These are phyloP conservation scores for Xanthia icteritia DNA, from an alignment of 2,888 invertebrate genomes.

Conservation along the genomic window DNA sequence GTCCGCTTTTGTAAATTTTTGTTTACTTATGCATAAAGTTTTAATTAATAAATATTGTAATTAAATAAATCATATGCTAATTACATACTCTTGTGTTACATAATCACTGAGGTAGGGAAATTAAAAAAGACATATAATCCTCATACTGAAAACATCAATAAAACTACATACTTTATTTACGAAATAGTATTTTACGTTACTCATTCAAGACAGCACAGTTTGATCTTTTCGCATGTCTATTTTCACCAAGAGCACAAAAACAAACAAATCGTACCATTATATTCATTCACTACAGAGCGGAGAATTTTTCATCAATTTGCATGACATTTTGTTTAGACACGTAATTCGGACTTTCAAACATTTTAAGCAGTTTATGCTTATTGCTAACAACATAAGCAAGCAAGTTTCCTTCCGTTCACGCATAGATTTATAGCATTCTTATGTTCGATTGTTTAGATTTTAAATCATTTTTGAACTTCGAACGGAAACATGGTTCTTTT, in stretches of 20 bases:
- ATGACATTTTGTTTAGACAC: constrained; percentile 42
- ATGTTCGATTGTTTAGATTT: constrained; percentile 31
- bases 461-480: constrained; percentile 1
- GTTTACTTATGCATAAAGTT: too few relatives aligned
- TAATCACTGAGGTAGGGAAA: not conserved
- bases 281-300: constrained; percentile 11
- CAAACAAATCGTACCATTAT: constrained; percentile 17
- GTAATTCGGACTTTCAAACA: constrained; percentile 46
- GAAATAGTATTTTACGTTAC: not conserved
- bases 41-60: too few relatives aligned
- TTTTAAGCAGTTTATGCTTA: constrained; percentile 42
- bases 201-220: constrained; percentile 3
- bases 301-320: constrained; percentile 17
- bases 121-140: not conserved
- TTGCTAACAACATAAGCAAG: constrained; percentile 28
- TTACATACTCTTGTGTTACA: not conserved
- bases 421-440: constrained; percentile 23
- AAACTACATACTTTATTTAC: not conserved
- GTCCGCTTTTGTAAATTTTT: too few relatives aligned
- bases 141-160: constrained; percentile 7
- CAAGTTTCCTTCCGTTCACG: constrained; percentile 51
- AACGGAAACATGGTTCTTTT: not conserved
- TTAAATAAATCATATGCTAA: not conserved
- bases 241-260: constrained; percentile 12
- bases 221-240: constrained; percentile 18